Evolutionary conservation across 1,140 invertebrate genomes (phyloP).

Genomic region (Sitophilus oryzae): DNA sequence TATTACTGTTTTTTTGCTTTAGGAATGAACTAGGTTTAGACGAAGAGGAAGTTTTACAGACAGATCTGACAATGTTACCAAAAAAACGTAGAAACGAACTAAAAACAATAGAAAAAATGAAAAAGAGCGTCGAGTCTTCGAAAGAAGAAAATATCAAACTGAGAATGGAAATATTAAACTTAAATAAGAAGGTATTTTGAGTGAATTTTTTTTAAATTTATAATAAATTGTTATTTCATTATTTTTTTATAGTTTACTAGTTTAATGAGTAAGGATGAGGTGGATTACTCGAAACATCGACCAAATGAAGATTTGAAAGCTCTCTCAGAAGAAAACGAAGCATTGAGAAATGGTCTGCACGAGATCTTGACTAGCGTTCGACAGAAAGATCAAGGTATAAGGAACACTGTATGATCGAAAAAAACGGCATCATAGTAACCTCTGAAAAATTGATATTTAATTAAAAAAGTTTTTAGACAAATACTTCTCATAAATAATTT

Average conservation of each 20-base stretch:
- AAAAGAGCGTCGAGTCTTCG: not conserved
- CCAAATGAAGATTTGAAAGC: constrained; percentile 41
- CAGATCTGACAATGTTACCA: not conserved
- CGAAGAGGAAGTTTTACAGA: not conserved
- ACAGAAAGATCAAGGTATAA: constrained; percentile 51
- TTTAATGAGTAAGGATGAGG: not conserved
- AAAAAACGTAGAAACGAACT: constrained; percentile 1
- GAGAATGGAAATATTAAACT: constrained; percentile 44
- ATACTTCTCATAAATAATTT: too few relatives aligned
- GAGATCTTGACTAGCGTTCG: constrained; percentile 59
- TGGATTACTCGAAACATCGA: constrained; percentile 4
- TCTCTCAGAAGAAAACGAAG: constrained; percentile 65
- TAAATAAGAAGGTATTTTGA: constrained; percentile 31
- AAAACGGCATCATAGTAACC: too few relatives aligned
- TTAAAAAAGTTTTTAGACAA: too few relatives aligned
- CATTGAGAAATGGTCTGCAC: constrained; percentile 61
- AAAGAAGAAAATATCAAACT: constrained; percentile 49
- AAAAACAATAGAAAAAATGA: constrained; percentile 11
- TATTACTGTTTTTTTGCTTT: constrained; percentile 1
- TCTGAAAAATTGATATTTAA: too few relatives aligned
- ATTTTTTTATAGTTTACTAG: not conserved
- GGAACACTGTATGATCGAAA: not conserved
- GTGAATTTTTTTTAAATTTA: not conserved
- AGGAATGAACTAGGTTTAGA: not conserved
- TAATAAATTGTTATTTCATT: not conserved